Percentiles rank a stretch among this genome's conserved stretches.
Conservation (phyloP, 2,888 invertebrate species). For the Macaria notata region DNA sequence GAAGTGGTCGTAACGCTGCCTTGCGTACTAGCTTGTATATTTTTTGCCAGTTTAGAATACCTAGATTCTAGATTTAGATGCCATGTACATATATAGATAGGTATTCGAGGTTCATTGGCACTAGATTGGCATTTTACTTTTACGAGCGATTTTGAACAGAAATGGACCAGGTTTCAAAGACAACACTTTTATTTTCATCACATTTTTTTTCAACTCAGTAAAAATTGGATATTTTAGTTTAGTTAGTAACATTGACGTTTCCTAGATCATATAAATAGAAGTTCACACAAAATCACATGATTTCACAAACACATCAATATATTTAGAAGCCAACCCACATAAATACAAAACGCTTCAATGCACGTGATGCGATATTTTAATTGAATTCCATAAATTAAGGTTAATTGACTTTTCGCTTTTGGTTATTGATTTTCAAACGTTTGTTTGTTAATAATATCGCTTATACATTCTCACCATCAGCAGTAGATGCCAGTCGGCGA, state of each 20-base stretch:
- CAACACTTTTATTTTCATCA: no score
- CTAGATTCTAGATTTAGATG: not conserved
- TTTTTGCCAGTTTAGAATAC: constrained; percentile 4
- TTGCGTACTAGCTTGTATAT: constrained; percentile 13
- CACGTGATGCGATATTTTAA: constrained; percentile 49
- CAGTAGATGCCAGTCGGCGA: constrained; percentile 9
- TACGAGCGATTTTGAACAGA: no score
- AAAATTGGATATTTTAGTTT: no score
- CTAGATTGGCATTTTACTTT: no score
- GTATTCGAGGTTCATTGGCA: no score
- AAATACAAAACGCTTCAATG: constrained; percentile 15
- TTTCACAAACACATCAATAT: constrained; percentile 4
- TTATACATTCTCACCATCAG: constrained; percentile 24
- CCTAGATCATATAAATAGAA: not conserved
- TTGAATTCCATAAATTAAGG: constrained; percentile 54
- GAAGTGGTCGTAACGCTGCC: constrained; percentile 4
- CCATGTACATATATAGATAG: no score
- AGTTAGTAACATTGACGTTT: not conserved
- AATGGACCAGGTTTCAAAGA: no score
- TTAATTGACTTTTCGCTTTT: constrained; percentile 59
- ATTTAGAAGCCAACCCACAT: constrained; percentile 16
- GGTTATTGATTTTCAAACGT: constrained; percentile 56
- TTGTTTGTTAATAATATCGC: constrained; percentile 38
- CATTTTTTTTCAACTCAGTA: no score
- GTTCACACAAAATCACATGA: constrained; percentile 10